Evolutionary conservation across 2,797 vertebrate species (phyloP).

Genomic region (Hyperoplus lanceolatus): DNA sequence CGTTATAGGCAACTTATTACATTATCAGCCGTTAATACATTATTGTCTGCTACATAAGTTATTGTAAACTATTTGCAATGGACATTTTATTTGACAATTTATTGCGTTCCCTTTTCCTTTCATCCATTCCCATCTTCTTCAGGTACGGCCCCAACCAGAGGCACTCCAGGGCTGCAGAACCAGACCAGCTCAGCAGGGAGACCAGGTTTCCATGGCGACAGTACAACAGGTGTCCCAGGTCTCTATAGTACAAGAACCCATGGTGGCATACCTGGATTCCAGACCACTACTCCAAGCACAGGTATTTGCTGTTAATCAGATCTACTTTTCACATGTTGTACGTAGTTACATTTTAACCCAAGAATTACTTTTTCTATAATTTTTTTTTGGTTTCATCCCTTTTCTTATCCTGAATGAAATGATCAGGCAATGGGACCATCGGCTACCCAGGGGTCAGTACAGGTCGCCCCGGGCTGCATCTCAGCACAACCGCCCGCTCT

Average conservation of each 20-base stretch:
- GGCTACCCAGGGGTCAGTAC: slow-evolving; percentile 39
- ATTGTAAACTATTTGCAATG: neutral
- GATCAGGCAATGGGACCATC: slow-evolving; percentile 26
- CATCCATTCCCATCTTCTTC: neutral
- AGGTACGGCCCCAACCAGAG: slow-evolving; percentile 66
- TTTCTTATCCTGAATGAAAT: neutral
- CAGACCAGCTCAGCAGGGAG: slow-evolving; percentile 72
- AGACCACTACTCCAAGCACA: slow-evolving; percentile 39
- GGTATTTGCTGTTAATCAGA: neutral
- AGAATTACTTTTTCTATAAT: neutral
- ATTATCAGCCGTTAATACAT: no score
- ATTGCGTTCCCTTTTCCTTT: neutral
- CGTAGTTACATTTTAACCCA: neutral
- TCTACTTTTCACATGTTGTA: neutral
- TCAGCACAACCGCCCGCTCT: slow-evolving; percentile 32
- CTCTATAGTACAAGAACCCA: slow-evolving; percentile 67
- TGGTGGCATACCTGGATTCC: slow-evolving; percentile 66
- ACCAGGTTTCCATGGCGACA: slow-evolving; percentile 71
- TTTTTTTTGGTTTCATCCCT: neutral
- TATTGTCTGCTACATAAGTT: no score
- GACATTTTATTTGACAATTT: neutral
- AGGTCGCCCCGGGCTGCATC: slow-evolving; percentile 66
- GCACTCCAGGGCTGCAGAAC: slow-evolving; percentile 79
- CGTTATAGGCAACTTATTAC: no score
- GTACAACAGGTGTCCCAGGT: slow-evolving; percentile 74